Evolutionary conservation across 2,888 invertebrate genomes (phyloP), one percentile per base, ranked within the genome.

Genomic region (Pyrgus malvae): DNA sequence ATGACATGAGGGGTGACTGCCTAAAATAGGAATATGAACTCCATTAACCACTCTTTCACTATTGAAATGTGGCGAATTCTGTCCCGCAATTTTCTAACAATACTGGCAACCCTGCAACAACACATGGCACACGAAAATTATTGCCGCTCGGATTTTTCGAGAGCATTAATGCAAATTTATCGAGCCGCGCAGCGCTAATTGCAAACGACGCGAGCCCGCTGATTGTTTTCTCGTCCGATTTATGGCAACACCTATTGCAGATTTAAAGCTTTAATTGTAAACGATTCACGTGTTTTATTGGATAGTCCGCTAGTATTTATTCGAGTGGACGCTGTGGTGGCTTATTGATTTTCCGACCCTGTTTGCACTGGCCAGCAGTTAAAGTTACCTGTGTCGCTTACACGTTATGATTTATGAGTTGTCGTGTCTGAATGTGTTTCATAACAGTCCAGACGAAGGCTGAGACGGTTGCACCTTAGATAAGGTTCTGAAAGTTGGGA

Each of bases 161-260:
- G 76, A 81, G 86, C 89, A 90, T 90, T 90, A 89, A 89, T 90
- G 89, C 83, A 88, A 90, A 90, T 90, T 89, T 90, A 90, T 90
- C 86, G 89, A 78, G 82, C 82, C 84, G 78, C 80, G 82, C 80
- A 80, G 83, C 85, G 90, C 90, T 89, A 90, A 90, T 90, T 85
- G 90, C 87, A 76, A 82, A 68, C 88, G 84, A 86, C 86, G 86
- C 83, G 83, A 72, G 76, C 79, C 66, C 86, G 89, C 83, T 90
- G 90, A 90, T 90, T 90, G 90, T 90, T 90, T 89, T 83, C 88
- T 81, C 81, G 71, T 77, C 78, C 83, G 76, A 90, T 90, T 90
- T 90, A 90, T 90, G 83, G 88, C 90, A 89, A 89, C 90, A 89
- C 90, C 90, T 89, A 89, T 89, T 87, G 89, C 89, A 89, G 89